Base-by-base conservation (phyloP, 2,113 vertebrate genomes). In the Scomber scombrus region DNA sequence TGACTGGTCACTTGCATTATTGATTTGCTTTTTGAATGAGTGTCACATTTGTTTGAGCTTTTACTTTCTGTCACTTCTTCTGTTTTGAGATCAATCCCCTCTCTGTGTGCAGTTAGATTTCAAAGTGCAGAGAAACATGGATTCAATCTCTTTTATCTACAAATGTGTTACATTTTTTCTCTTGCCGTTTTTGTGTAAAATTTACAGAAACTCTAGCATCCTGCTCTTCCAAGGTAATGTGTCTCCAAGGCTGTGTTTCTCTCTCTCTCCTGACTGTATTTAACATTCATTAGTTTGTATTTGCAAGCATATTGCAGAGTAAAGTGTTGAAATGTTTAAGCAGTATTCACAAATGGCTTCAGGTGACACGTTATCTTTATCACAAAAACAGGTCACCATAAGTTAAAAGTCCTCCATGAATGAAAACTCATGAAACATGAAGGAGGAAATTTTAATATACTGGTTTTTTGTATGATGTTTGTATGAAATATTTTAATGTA, bases 141-240 rank as follows among this genome's bases (percentile, higher is more conserved):
- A 93, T 89, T 94, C 84, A 60, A 91, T 91, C 66, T 96, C 96
- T 96, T 98, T 96, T 96, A 96, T 95, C 95, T 96, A 97, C 94
- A 98, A 97, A 95, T 98, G 96, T 97, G 97, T 97, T 98, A 98
- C 97, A 97, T 97, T 97, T 97, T 97, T 97, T 99, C 97, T 99
- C 97, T 97, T 99, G 97, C 97, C 97, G 88, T 99, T 99, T 98
- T 99, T 99, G 97, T 99, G 98, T 98, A 98, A 99, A 97, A 99
- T 99, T 99, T 99, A 95, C 98, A 99, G 98, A 99, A 97, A 97
- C 96, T 97, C 97, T 99, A 98, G 96, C 97, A 97, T 94, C 97
- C 96, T 97, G 97, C 97, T 95, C 96, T 96, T 96, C 96, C 96
- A 99, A 99, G 98, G 98, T 99, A 99, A 99, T 96, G 97, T 99